Evolutionary conservation across 2,797 vertebrate species (phyloP).

Genomic region (Pseudochromis fuscus): DNA sequence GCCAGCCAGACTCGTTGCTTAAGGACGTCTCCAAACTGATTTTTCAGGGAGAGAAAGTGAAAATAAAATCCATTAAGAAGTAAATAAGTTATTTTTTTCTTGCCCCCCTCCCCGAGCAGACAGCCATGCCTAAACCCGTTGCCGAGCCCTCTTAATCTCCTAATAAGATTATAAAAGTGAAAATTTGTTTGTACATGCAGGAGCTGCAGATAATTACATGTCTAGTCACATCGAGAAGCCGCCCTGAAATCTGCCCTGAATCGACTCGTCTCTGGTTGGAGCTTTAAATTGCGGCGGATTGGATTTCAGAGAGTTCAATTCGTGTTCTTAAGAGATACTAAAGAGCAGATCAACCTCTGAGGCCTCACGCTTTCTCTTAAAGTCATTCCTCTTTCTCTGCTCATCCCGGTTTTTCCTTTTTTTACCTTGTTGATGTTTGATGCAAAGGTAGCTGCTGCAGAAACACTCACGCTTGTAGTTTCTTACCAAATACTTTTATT

Average conservation of each 20-base stretch:
- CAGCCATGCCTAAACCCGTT: slow-evolving; percentile 76
- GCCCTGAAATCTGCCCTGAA: slow-evolving; percentile 72
- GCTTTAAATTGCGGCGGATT: slow-evolving; percentile 60
- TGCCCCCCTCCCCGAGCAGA: slow-evolving; percentile 62
- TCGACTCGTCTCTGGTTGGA: slow-evolving; percentile 58
- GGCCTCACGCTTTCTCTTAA: neutral
- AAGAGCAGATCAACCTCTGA: slow-evolving; percentile 34
- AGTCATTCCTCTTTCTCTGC: no score
- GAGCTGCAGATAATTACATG: slow-evolving; percentile 82
- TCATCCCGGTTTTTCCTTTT: neutral
- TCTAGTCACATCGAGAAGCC: slow-evolving; percentile 70
- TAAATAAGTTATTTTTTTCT: slow-evolving; percentile 61
- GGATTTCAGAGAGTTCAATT: slow-evolving; percentile 66
- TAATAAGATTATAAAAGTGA: slow-evolving; percentile 86
- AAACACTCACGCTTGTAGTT: no score
- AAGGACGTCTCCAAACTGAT: slow-evolving; percentile 45
- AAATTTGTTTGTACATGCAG: slow-evolving; percentile 80
- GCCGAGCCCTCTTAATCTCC: slow-evolving; percentile 79
- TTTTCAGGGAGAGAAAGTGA: slow-evolving; percentile 44
- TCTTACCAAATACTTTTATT: no score
- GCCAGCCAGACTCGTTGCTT: slow-evolving; percentile 20
- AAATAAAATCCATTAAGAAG: slow-evolving; percentile 66
- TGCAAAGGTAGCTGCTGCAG: neutral
- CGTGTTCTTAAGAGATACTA: slow-evolving; percentile 38
- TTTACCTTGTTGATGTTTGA: neutral